Conservation (phyloP, 2,888 invertebrate species). For the Trachelus iudaicus region DNA sequence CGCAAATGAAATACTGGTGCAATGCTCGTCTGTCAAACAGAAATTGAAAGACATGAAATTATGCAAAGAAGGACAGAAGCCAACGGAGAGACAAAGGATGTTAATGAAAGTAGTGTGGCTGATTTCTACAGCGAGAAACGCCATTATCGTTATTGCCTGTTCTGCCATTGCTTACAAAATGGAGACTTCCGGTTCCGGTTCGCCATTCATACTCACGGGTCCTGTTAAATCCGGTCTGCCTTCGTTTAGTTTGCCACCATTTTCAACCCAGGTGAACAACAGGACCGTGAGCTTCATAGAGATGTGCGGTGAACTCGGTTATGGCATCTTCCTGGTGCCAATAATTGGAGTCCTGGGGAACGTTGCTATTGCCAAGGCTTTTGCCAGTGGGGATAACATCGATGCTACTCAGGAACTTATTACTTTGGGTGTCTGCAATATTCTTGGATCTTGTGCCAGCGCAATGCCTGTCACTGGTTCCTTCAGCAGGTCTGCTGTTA, state of each 20-base stretch:
- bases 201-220: slow-evolving; percentile 81
- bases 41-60: slow-evolving; percentile 79
- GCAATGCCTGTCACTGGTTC: slow-evolving; percentile 94
- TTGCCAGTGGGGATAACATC: slow-evolving; percentile 83
- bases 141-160: slow-evolving; percentile 81
- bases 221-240: slow-evolving; percentile 82
- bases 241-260: slow-evolving; percentile 75
- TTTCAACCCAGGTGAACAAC: slow-evolving; percentile 73
- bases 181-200: slow-evolving; percentile 67
- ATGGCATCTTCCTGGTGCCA: slow-evolving; percentile 87
- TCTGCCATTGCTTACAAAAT: slow-evolving; percentile 75
- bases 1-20: neutral
- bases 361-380: slow-evolving; percentile 95
- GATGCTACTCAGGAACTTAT: slow-evolving; percentile 92
- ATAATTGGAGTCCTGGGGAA: slow-evolving; percentile 92
- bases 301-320: slow-evolving; percentile 84
- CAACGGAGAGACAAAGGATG: slow-evolving; percentile 61
- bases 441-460: slow-evolving; percentile 87
- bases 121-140: slow-evolving; percentile 84
- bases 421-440: slow-evolving; percentile 86
- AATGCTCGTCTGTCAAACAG: slow-evolving; percentile 60
- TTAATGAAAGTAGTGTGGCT: slow-evolving; percentile 78
- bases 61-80: slow-evolving; percentile 58
- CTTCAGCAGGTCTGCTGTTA: slow-evolving; percentile 91
- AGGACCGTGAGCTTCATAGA: slow-evolving; percentile 73